Conservation (phyloP, 2,113 vertebrate genomes). For the Tamias sibiricus region DNA sequence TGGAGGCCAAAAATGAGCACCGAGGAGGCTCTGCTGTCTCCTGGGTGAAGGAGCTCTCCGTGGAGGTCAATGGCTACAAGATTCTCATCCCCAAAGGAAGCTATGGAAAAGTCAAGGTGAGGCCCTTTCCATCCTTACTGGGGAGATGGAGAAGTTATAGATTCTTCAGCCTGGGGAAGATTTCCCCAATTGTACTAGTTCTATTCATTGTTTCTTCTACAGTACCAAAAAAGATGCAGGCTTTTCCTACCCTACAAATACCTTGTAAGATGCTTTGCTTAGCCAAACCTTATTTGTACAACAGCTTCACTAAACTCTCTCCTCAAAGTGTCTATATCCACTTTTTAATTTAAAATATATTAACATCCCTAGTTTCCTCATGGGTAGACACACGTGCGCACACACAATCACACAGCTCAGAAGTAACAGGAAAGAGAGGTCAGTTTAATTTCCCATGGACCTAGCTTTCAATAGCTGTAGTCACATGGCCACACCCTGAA, state of each 20-base stretch:
- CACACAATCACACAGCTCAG: neutral
- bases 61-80: constrained; percentile 96
- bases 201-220: neutral
- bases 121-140: constrained; percentile 1
- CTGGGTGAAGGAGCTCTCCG: constrained; percentile 95
- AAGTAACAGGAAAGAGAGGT: neutral
- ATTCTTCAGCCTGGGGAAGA: neutral
- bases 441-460: neutral
- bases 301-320: neutral
- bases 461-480: neutral
- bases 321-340: neutral
- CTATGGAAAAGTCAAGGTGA: constrained; percentile 95
- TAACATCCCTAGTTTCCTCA: neutral
- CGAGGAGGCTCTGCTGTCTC: constrained; percentile 94
- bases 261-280: neutral
- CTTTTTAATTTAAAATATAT: neutral
- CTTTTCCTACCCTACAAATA: neutral
- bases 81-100: constrained; percentile 93
- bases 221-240: neutral
- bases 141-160: constrained; percentile 29
- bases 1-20: constrained; percentile 99
- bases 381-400: neutral
- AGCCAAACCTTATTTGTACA: neutral
- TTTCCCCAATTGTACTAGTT: neutral
- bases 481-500: neutral